phyloP scores from a whole-genome alignment of 2,797 vertebrate genomes.

The Pelodytes ibericus region DNA sequence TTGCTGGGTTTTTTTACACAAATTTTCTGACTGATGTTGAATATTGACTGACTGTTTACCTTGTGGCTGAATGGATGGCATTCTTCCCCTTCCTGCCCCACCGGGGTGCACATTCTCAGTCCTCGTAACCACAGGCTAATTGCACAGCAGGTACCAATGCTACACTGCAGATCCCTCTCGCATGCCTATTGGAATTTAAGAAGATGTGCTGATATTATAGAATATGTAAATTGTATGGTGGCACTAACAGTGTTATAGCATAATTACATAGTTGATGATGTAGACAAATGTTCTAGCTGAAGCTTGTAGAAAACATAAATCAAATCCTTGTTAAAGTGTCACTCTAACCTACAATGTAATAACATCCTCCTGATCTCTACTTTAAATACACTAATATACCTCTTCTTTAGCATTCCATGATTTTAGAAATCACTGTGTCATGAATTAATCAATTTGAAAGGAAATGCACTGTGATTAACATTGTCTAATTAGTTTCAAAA shows the following conservation, averaged over 20 bases:
- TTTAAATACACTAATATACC: too few species aligned
- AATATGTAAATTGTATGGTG: not conserved
- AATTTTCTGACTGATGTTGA: not conserved
- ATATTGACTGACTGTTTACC: slow-evolving; percentile 68
- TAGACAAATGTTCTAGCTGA: too few species aligned
- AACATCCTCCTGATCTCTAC: too few species aligned
- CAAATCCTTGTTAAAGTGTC: too few species aligned
- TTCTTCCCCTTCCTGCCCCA: slow-evolving; percentile 83
- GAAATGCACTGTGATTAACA: too few species aligned
- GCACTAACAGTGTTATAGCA: not conserved
- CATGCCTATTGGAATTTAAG: slow-evolving; percentile 76
- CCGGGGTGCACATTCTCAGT: slow-evolving; percentile 86
- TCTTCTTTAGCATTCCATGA: too few species aligned
- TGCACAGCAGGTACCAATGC: slow-evolving; percentile 85
- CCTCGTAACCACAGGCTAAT: slow-evolving; percentile 90
- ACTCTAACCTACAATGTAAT: too few species aligned
- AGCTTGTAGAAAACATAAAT: too few species aligned
- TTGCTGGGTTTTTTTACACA: too few species aligned
- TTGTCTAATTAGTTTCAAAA: too few species aligned
- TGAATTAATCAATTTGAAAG: too few species aligned
- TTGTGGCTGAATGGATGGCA: slow-evolving; percentile 91
- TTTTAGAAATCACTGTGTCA: too few species aligned
- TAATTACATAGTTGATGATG: not conserved
- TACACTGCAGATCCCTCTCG: slow-evolving; percentile 85
- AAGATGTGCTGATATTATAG: not conserved